Evolutionary conservation across 2,888 invertebrate genomes (phyloP), one percentile per base, ranked within the genome.

Genomic region (Embidobia sp.): DNA sequence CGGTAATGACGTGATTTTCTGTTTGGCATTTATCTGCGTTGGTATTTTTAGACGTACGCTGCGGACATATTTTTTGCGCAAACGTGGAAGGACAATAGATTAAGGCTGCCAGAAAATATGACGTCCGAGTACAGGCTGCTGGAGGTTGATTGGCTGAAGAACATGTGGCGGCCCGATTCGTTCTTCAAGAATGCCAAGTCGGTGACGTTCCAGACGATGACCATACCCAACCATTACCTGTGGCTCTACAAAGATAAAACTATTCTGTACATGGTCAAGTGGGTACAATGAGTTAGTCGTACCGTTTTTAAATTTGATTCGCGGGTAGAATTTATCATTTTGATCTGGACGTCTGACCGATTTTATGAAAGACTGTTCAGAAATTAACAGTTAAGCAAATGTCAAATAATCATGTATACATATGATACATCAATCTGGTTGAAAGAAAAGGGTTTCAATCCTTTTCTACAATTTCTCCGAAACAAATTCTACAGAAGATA

Each of bases 141-240:
- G 19, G 96, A 96, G 90, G 96, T 97, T 2, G 96, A 96, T 86
- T 97, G 96, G 96, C 89, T 96, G 82, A 96, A 96, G 86, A 95
- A 96, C 86, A 96, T 97, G 94, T 97, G 97, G 97, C 91, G 97
- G 46, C 97, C 97, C 0, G 97, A 97, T 90, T 96, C 97, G 3
- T 97, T 96, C 90, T 97, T 97, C 91, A 97, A 97, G 90, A 97
- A 97, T 88, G 97, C 97, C 48, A 97, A 97, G 90, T 95, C 96
- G 0, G 97, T 97, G 1, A 97, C 96, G 6, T 97, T 97, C 88
- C 97, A 97, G 90, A 97, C 97, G 0, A 97, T 97, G 96, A 97
- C 97, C 33, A 96, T 97, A 80, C 97, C 97, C 0, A 97, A 97
- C 91, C 97, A 97, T 89, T 97, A 97, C 89, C 93, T 97, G 85